A percentile compares a stretch with the other conserved stretches of the same genome.
These are phyloP conservation scores for Forbesichthys agassizii DNA, from an alignment of 2,113 vertebrate species.

Conservation along the genomic window DNA sequence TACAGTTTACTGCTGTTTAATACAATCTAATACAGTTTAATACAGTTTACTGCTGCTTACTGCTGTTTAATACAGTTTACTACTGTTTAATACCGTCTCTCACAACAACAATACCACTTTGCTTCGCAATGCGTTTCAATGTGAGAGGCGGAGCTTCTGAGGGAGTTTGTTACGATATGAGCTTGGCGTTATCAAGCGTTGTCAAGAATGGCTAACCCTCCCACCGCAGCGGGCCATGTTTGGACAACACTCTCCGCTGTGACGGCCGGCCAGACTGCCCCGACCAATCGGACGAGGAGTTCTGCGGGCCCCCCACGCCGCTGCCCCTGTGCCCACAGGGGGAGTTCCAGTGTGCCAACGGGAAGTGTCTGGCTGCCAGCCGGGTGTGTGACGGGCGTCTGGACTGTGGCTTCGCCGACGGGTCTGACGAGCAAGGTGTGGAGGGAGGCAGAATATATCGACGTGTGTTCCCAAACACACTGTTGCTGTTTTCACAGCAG, in stretches of 20 bases:
- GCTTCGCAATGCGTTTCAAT: no score
- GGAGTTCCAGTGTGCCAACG: conserved; percentile 79
- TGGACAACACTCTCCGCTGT: conserved; percentile 78
- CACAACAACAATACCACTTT: not conserved
- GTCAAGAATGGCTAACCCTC: conserved; percentile 10
- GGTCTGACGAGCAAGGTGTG: conserved; percentile 79
- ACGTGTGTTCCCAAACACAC: not conserved
- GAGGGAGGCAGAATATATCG: not conserved
- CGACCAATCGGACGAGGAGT: conserved; percentile 83
- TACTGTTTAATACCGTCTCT: no score
- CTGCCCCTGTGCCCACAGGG: conserved; percentile 58
- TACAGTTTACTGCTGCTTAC: no score
- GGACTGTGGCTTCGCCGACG: conserved; percentile 82
- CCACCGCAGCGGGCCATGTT: conserved; percentile 77
- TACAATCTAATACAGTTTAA: no score
- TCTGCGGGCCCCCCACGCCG: conserved; percentile 48
- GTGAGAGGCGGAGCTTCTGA: no score
- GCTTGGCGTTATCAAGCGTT: no score
- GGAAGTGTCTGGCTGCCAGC: conserved; percentile 71
- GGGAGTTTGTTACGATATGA: no score
- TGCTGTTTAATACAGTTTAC: no score
- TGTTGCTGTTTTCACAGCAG: no score
- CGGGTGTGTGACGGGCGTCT: conserved; percentile 75
- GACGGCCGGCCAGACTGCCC: conserved; percentile 82
- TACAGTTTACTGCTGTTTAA: no score